A percentile compares a stretch with the other conserved stretches of the same genome.
Conservation (phyloP, 2,888 invertebrate species). For the Tetragonula carbonaria region DNA sequence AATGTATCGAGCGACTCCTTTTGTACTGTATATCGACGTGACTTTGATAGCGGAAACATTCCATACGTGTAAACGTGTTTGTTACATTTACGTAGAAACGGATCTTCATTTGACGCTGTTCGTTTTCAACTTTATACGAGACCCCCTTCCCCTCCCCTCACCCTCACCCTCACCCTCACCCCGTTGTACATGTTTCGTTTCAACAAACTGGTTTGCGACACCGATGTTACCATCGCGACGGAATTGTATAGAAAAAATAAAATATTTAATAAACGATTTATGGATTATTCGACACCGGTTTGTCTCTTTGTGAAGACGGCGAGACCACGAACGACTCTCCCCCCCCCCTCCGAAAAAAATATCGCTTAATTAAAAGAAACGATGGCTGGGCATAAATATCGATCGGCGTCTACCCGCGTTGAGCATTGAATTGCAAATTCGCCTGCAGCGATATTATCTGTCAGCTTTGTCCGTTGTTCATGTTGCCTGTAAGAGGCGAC, state of each 20-base stretch:
- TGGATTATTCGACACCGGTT: constrained; percentile 25
- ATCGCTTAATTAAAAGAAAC: constrained; percentile 18
- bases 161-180: no score
- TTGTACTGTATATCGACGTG: constrained; percentile 42
- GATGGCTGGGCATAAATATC: constrained; percentile 60
- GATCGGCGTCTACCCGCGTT: constrained; percentile 52
- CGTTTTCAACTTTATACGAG: constrained; percentile 39
- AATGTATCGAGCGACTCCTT: constrained; percentile 40
- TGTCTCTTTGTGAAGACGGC: neutral
- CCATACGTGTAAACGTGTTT: constrained; percentile 29
- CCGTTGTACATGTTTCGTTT: constrained; percentile 30
- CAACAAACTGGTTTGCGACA: constrained; percentile 52
- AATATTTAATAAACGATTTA: constrained; percentile 62
- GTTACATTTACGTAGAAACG: constrained; percentile 14
- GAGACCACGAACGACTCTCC: neutral
- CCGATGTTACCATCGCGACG: constrained; percentile 52
- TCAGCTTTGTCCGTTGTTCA: constrained; percentile 10
- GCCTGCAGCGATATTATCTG: constrained; percentile 1
- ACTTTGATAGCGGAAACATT: constrained; percentile 42
- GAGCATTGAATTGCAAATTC: constrained; percentile 66
- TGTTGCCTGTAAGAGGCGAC: neutral
- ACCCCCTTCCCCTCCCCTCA: no score
- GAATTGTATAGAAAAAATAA: constrained; percentile 56
- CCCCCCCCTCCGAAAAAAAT: neutral
- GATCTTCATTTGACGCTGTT: constrained; percentile 17